A percentile compares a stretch with the other conserved stretches of the same genome.
Conservation (phyloP, 2,888 invertebrate genomes). For the Epiperipatus broadwayi region DNA sequence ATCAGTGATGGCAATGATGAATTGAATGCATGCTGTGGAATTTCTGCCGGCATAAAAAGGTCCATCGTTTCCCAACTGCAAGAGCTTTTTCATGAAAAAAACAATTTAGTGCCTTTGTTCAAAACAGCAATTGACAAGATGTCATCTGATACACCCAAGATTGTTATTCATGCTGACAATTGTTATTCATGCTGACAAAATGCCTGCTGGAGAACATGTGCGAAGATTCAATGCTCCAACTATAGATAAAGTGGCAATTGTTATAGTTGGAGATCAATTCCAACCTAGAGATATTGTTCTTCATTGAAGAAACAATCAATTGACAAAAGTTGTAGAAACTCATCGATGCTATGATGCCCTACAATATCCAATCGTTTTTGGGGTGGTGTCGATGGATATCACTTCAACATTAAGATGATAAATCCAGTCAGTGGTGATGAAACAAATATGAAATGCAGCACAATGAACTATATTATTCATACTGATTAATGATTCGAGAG, state of each 20-base stretch:
- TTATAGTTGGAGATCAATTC: constrained; percentile 18
- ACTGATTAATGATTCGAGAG: constrained; percentile 14
- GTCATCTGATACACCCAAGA: constrained; percentile 13
- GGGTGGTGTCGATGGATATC: constrained; percentile 18
- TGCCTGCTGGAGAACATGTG: constrained; percentile 13
- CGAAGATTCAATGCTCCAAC: constrained; percentile 17
- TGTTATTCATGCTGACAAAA: constrained; percentile 16
- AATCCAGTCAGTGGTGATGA: constrained; percentile 11
- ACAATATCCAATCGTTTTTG: constrained; percentile 20
- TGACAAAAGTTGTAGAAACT: constrained; percentile 15
- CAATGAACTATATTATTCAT: constrained; percentile 17
- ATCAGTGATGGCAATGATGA: constrained; percentile 22
- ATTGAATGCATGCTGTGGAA: constrained; percentile 15
- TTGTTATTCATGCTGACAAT: constrained; percentile 16
- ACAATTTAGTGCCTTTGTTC: constrained; percentile 12
- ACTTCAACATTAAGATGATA: constrained; percentile 11
- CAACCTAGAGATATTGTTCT: constrained; percentile 15
- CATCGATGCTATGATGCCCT: constrained; percentile 17
- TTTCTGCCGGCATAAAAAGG: neutral
- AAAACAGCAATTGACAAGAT: constrained; percentile 14
- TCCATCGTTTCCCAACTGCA: constrained; percentile 8
- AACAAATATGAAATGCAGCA: constrained; percentile 14
- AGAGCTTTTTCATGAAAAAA: neutral
- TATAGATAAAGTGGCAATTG: constrained; percentile 18
- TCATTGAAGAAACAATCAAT: constrained; percentile 13